Conservation (phyloP, 2,113 vertebrate species). For the Promerops cafer region DNA sequence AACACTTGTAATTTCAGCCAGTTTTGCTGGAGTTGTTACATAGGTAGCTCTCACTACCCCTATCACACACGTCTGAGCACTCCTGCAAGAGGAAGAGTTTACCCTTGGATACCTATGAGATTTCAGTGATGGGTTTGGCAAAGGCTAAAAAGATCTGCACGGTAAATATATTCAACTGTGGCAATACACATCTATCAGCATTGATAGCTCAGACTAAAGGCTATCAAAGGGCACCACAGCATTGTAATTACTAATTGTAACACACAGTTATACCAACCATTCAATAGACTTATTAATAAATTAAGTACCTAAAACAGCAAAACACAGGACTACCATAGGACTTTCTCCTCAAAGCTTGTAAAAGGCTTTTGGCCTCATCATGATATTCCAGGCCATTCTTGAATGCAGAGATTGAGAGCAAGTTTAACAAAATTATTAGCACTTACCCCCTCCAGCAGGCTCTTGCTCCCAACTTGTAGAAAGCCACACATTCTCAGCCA, state of each 20-base stretch:
- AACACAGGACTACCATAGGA: background rate
- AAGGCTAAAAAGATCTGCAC: background rate
- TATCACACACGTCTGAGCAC: background rate
- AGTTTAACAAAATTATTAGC: background rate
- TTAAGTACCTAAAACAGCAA: background rate
- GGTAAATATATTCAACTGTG: background rate
- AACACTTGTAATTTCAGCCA: background rate
- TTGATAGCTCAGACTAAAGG: background rate
- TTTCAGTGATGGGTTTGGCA: background rate
- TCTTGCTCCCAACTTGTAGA: background rate
- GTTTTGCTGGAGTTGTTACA: background rate
- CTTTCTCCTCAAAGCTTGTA: background rate
- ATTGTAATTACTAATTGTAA: background rate
- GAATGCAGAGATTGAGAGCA: background rate
- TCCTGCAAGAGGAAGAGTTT: background rate
- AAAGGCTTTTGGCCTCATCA: background rate
- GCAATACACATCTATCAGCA: background rate
- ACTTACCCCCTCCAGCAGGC: background rate
- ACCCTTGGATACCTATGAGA: background rate
- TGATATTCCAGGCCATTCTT: background rate
- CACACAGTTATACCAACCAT: background rate
- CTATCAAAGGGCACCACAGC: background rate
- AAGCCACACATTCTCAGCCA: rapidly evolving
- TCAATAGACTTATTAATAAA: background rate
- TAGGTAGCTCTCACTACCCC: background rate